phyloP scores from a whole-genome alignment of 1,140 invertebrate genomes.

The Aplysia californica region DNA sequence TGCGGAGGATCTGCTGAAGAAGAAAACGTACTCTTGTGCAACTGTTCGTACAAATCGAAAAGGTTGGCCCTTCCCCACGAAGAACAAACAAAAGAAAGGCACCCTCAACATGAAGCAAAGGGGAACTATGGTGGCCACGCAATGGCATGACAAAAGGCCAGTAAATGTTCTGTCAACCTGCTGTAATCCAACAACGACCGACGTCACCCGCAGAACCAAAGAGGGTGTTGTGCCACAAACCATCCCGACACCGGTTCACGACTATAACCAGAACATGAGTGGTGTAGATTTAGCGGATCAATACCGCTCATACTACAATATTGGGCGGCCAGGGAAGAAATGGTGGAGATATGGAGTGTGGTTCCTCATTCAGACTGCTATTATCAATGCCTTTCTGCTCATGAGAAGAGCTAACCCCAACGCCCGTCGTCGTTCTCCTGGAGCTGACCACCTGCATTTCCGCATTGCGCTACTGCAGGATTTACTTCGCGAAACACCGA shows the following conservation, averaged over 20 bases:
- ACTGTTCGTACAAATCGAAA: not conserved
- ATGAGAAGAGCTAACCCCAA: not conserved
- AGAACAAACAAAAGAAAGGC: not conserved
- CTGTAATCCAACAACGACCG: not conserved
- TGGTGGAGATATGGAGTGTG: constrained; percentile 26
- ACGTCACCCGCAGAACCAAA: not conserved
- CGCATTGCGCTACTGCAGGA: not conserved
- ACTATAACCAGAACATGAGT: constrained; percentile 18
- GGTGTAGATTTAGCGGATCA: constrained; percentile 21
- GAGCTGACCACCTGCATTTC: not conserved
- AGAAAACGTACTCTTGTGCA: constrained; percentile 7
- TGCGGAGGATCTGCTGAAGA: constrained; percentile 4
- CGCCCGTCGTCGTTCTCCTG: not conserved
- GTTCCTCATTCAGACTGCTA: constrained; percentile 15
- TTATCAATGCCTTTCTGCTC: constrained; percentile 13
- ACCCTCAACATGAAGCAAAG: not conserved
- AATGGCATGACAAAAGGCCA: constrained; percentile 21
- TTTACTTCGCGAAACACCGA: not conserved
- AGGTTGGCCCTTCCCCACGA: constrained; percentile 20
- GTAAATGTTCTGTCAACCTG: constrained; percentile 23
- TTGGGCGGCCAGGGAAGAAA: not conserved
- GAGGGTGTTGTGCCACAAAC: not conserved
- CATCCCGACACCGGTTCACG: not conserved
- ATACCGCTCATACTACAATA: constrained; percentile 6
- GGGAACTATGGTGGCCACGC: not conserved